Percentiles rank a stretch among this genome's conserved stretches.
These are phyloP conservation scores for Sardina pilchardus DNA, from an alignment of 2,113 vertebrate species.

Conservation along the genomic window DNA sequence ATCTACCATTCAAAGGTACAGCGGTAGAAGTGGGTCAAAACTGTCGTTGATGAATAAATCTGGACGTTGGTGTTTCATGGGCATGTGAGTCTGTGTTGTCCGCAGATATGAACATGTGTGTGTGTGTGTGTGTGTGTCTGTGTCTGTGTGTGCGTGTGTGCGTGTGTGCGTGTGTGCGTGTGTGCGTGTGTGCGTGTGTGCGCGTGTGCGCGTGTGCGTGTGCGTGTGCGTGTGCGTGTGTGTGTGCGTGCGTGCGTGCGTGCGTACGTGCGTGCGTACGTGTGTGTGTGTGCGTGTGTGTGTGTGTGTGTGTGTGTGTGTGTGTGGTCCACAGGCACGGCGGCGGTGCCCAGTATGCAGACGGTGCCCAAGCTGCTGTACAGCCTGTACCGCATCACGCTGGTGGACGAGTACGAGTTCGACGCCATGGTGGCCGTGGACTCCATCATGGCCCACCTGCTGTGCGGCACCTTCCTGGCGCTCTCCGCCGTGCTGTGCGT, in stretches of 20 bases:
- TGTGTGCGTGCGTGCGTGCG: neutral
- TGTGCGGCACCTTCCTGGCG: slow-evolving; percentile 68
- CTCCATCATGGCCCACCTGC: slow-evolving; percentile 64
- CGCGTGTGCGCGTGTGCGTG: too few relatives aligned
- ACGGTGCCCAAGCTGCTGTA: slow-evolving; percentile 62
- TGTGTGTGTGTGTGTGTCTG: too few relatives aligned
- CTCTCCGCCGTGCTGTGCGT: slow-evolving; percentile 67
- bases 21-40: too few relatives aligned
- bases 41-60: too few relatives aligned
- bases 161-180: too few relatives aligned
- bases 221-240: too few relatives aligned
- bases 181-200: neutral
- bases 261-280: neutral
- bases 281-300: neutral
- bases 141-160: too few relatives aligned
- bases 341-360: slow-evolving; percentile 65
- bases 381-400: slow-evolving; percentile 69
- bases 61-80: too few relatives aligned
- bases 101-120: too few relatives aligned
- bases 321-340: slow-evolving; percentile 39
- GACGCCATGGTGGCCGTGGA: slow-evolving; percentile 62
- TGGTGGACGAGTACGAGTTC: slow-evolving; percentile 71
- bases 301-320: neutral
- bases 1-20: too few relatives aligned
- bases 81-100: too few relatives aligned